Evolutionary conservation across 2,797 vertebrate genomes (phyloP).

Genomic region (Lithobates sylvaticus): DNA sequence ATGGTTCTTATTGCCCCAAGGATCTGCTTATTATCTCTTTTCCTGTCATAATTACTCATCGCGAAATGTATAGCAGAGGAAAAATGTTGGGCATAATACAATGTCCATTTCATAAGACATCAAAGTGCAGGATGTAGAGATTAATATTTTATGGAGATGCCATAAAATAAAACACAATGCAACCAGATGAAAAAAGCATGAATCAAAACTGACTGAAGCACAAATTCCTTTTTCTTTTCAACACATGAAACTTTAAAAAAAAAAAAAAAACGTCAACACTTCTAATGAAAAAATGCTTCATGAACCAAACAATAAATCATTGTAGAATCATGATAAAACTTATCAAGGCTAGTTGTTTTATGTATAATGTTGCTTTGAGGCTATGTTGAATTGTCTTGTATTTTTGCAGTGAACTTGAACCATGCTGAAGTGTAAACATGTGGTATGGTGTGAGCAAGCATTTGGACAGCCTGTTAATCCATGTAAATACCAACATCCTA

Average conservation of each 20-base stretch:
- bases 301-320: constrained; percentile 7
- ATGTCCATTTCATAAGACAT: constrained; percentile 15
- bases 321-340: neutral
- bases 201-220: neutral
- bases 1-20: neutral
- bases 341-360: neutral
- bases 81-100: constrained; percentile 6
- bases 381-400: neutral
- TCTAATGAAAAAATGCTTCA: neutral
- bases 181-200: constrained; percentile 1
- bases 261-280: neutral
- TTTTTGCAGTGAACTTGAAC: constrained; percentile 2
- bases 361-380: neutral
- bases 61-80: constrained; percentile 8
- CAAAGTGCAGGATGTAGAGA: constrained; percentile 29
- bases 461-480: constrained; percentile 52
- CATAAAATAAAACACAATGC: constrained; percentile 9
- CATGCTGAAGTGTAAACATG: constrained; percentile 28
- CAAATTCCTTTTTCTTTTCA: neutral
- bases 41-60: neutral
- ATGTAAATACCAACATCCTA: constrained; percentile 44
- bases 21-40: neutral
- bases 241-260: neutral
- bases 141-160: constrained; percentile 29
- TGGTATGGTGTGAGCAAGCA: constrained; percentile 48